These are phyloP conservation scores for Trogon surrucura DNA, from an alignment of 2,113 vertebrate species.

Conservation along the genomic window DNA sequence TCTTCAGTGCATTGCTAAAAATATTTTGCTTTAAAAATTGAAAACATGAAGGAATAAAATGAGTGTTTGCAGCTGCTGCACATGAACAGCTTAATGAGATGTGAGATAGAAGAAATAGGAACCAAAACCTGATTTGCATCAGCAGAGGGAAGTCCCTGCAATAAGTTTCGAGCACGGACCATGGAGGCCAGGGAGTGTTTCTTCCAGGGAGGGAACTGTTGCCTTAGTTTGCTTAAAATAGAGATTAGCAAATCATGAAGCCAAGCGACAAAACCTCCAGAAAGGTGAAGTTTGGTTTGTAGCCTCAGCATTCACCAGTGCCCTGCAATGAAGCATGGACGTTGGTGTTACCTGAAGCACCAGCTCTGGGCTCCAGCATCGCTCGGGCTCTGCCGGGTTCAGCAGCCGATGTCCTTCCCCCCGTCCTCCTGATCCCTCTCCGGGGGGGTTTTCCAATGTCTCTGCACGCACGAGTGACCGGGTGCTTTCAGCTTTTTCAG, in stretches of 20 bases:
- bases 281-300: neutral
- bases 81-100: neutral
- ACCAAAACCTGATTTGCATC: conserved; percentile 24
- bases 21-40: neutral
- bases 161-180: neutral
- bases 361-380: neutral
- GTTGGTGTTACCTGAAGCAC: neutral
- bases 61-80: neutral
- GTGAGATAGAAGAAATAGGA: neutral
- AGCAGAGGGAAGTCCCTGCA: conserved; percentile 23
- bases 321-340: rapidly evolving
- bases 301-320: rapidly evolving
- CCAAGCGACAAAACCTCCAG: neutral
- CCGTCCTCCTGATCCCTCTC: neutral
- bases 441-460: neutral
- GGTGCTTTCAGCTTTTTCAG: neutral
- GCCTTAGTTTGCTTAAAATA: neutral
- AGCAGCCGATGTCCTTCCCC: neutral
- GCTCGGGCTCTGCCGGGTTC: neutral
- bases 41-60: neutral
- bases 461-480: neutral
- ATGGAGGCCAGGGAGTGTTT: neutral
- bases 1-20: neutral
- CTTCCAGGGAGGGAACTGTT: neutral
- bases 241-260: neutral